A percentile compares a stretch with the other conserved stretches of the same genome.
Conservation (phyloP, 2,888 invertebrate genomes). For the Tetranychus piercei region DNA sequence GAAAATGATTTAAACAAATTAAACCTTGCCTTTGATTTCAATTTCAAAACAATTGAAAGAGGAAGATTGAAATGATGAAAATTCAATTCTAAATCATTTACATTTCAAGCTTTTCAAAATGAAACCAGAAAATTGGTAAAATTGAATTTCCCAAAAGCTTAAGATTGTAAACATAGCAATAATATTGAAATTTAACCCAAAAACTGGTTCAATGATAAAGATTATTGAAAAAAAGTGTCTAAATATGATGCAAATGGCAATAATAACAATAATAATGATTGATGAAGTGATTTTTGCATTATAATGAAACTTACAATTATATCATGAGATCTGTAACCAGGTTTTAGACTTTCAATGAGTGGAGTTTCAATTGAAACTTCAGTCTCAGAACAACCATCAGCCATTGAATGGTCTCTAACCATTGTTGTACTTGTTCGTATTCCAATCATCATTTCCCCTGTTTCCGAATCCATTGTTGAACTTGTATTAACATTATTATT, state of each 20-base stretch:
- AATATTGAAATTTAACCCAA: too few relatives aligned
- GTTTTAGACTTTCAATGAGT: slow-evolving; percentile 17
- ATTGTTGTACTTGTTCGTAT: not conserved
- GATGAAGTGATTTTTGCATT: not conserved
- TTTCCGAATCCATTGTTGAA: not conserved
- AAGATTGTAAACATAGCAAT: too few relatives aligned
- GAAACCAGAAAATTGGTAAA: too few relatives aligned
- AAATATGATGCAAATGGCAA: not conserved
- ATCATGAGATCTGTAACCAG: slow-evolving; percentile 6
- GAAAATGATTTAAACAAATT: too few relatives aligned
- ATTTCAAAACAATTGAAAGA: not conserved
- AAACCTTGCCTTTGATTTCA: too few relatives aligned
- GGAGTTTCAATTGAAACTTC: slow-evolving; percentile 19
- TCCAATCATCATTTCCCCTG: not conserved
- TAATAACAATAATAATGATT: not conserved
- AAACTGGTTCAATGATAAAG: too few relatives aligned
- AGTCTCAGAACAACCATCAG: slow-evolving; percentile 19
- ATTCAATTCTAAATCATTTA: not conserved
- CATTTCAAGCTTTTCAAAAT: too few relatives aligned
- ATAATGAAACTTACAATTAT: slow-evolving; percentile 8
- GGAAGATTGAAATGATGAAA: not conserved
- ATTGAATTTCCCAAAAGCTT: too few relatives aligned
- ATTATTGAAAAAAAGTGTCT: too few relatives aligned
- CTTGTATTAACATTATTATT: not conserved
- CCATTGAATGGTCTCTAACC: slow-evolving; percentile 6